Evolutionary conservation across 92 coral and sea anemone species (phyloP).

Genomic region (Epizoanthus ramosus): DNA sequence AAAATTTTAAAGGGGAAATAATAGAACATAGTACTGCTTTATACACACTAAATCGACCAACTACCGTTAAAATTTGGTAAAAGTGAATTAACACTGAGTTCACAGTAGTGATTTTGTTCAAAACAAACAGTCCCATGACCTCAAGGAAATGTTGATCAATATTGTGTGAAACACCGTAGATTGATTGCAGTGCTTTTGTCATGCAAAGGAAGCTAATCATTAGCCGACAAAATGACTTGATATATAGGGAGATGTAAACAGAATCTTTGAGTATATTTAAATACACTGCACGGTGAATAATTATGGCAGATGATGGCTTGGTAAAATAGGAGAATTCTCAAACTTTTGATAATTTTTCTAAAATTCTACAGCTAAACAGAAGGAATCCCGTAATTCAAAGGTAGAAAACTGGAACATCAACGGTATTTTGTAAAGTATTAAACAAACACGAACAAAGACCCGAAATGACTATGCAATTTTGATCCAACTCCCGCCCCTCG

Average conservation of each 20-base stretch:
- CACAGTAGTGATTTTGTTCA: slow-evolving; percentile 24
- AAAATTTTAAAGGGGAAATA: no score
- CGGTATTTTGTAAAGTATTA: background rate
- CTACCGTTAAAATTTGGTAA: background rate
- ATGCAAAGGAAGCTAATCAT: slow-evolving; percentile 32
- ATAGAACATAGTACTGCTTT: no score
- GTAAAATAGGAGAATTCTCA: slow-evolving; percentile 27
- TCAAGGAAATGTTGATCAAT: slow-evolving; percentile 25
- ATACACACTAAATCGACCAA: no score
- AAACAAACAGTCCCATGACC: slow-evolving; percentile 18
- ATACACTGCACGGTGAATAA: slow-evolving; percentile 26
- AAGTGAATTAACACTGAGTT: slow-evolving; percentile 22
- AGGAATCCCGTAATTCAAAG: background rate
- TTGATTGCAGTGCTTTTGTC: slow-evolving; percentile 34
- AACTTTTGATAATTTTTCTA: background rate
- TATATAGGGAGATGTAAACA: slow-evolving; percentile 13
- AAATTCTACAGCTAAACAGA: background rate
- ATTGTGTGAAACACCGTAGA: background rate
- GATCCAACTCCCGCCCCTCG: slow-evolving; percentile 17
- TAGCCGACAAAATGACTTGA: slow-evolving; percentile 23
- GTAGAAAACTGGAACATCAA: background rate
- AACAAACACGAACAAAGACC: slow-evolving; percentile 29
- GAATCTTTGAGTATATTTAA: background rate
- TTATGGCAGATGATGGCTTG: slow-evolving; percentile 19
- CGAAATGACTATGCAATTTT: slow-evolving; percentile 19